Percentiles rank a stretch among this genome's conserved stretches.
These are phyloP conservation scores for Pteropus alecto DNA, from an alignment of 2,113 vertebrate genomes.

Conservation along the genomic window DNA sequence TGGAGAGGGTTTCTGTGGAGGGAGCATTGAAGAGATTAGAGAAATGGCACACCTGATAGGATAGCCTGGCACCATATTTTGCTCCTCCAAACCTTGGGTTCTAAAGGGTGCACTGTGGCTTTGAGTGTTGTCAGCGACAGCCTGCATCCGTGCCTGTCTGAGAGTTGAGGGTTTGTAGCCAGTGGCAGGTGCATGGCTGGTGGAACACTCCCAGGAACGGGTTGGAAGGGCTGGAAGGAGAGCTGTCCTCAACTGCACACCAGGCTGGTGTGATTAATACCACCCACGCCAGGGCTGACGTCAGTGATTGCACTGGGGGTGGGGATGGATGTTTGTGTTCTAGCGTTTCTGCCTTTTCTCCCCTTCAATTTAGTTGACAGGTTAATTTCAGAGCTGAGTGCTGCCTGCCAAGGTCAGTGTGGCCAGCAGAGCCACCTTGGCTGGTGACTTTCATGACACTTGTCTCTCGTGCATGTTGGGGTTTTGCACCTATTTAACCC, in stretches of 20 bases:
- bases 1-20: background rate
- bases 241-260: constrained; percentile 41
- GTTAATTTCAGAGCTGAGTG: constrained; percentile 55
- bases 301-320: background rate
- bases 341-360: constrained; percentile 38
- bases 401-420: constrained; percentile 13
- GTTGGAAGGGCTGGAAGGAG: constrained; percentile 49
- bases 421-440: constrained; percentile 2
- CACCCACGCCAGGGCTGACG: constrained; percentile 15
- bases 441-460: background rate
- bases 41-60: background rate
- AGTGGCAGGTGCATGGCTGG: constrained; percentile 56
- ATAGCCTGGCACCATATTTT: background rate
- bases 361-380: constrained; percentile 43
- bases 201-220: constrained; percentile 67
- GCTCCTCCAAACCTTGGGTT: background rate
- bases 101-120: constrained; percentile 20
- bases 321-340: constrained; percentile 30
- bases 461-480: background rate
- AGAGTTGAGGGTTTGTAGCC: constrained; percentile 75
- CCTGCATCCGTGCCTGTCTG: constrained; percentile 62
- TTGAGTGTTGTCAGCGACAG: background rate
- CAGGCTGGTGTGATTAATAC: constrained; percentile 45
- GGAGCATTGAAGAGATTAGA: background rate
- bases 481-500: background rate